phyloP scores from a whole-genome alignment of 2,888 invertebrate genomes.

The Trachelus tabidus region DNA sequence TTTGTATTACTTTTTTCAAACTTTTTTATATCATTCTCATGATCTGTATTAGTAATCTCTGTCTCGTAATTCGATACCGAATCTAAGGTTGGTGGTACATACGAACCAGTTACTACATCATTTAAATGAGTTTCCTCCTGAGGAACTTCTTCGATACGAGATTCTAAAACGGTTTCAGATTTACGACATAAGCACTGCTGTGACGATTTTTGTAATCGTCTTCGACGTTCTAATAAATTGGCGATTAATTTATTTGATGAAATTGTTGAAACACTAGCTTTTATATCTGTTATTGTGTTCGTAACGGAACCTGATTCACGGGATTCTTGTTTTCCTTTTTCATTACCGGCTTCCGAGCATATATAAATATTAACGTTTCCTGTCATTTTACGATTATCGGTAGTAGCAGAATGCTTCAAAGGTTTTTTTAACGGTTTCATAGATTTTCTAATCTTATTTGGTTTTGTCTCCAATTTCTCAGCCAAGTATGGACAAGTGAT shows the following conservation, averaged over 20 bases:
- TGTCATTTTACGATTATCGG: conserved; percentile 51
- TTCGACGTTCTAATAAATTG: not conserved
- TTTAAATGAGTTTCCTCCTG: not conserved
- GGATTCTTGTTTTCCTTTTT: conserved; percentile 11
- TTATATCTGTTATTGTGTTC: conserved; percentile 16
- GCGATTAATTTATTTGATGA: conserved; percentile 39
- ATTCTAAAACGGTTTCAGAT: not conserved
- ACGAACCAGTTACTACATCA: not conserved
- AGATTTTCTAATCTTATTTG: not conserved
- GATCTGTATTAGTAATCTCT: not conserved
- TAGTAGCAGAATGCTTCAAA: not conserved
- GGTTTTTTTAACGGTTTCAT: not conserved
- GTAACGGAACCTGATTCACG: not conserved
- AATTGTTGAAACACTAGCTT: conserved; percentile 4
- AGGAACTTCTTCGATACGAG: not conserved
- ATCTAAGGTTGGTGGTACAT: not conserved
- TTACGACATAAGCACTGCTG: not conserved
- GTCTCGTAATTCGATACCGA: not conserved
- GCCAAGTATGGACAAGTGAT: not conserved
- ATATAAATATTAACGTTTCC: conserved; percentile 57
- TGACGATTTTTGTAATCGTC: not conserved
- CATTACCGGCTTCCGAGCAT: conserved; percentile 43
- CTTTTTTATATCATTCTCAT: not conserved
- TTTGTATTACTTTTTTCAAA: not conserved
- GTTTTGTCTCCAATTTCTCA: not conserved